Evolutionary conservation across 2,888 invertebrate species (phyloP).

Genomic region (Chaitophorus viminalis): DNA sequence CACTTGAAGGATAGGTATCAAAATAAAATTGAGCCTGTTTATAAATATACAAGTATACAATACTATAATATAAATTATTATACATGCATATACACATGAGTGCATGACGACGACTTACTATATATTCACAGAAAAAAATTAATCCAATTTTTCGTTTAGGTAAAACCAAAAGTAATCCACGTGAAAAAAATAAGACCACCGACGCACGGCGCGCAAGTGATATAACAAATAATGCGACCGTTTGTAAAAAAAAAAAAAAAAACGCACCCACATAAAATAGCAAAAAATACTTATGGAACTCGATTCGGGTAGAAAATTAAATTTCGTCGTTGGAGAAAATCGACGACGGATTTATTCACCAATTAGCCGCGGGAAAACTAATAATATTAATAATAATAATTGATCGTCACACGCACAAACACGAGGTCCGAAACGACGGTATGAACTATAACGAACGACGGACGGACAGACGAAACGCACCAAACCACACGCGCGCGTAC

Average conservation of each 20-base stretch:
- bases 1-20: too few relatives aligned
- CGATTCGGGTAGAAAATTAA: background rate
- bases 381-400: too few relatives aligned
- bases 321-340: background rate
- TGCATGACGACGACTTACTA: background rate
- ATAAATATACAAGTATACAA: background rate
- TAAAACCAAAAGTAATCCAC: background rate
- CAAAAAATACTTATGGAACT: background rate
- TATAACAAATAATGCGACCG: background rate
- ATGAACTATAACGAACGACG: background rate
- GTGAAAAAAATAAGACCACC: background rate
- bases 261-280: background rate
- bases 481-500: constrained; percentile 25
- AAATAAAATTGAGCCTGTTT: background rate
- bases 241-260: background rate
- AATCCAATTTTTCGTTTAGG: background rate
- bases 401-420: background rate
- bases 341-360: background rate
- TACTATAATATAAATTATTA: background rate
- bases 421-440: background rate
- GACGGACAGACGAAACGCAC: background rate
- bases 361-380: background rate
- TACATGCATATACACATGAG: too few relatives aligned
- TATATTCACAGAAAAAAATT: background rate
- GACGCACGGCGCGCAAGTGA: too few relatives aligned